Base-by-base conservation (phyloP, 2,888 invertebrate genomes). In the Eristalis intricaria region DNA sequence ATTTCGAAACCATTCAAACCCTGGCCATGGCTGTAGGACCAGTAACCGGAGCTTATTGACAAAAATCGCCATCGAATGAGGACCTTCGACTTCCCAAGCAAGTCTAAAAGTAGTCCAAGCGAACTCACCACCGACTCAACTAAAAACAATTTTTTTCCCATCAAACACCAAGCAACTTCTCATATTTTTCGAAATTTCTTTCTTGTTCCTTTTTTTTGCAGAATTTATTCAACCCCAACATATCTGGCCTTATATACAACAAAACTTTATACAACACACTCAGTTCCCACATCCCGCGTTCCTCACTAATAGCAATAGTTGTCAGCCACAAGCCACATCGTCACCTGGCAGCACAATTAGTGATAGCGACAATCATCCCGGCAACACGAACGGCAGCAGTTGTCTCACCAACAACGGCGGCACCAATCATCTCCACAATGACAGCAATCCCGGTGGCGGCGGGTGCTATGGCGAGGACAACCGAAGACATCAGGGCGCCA, bases 201-300 rank as follows among this genome's bases (percentile, higher is more conserved):
- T 74, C 35, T 73, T 13, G 43, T 74, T 90, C 23, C 43, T 76
- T 43, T 74, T 13, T 50, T 75, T 90, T 86, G 35, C 90, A 93
- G 93, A 93, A 90, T 93, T 93, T 90, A 93, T 93, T 90, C 93
- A 93, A 92, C 93, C 93, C 89, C 93, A 93, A 91, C 93, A 93
- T 91, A 92, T 93, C 90, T 93, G 93, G 93, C 93, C 93, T 93
- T 93, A 93, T 92, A 92, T 93, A 90, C 93, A 93, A 91, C 93
- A 93, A 90, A 93, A 93, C 90, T 93, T 93, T 90, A 93, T 93
- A 90, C 93, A 93, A 89, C 93, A 93, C 90, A 90, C 92, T 88
- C 93, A 93, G 88, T 92, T 93, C 90, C 92, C 92, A 83, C 93
- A 93, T 91, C 93, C 93, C 89, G 92, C 92, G 90, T 93, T 93